A percentile compares a stretch with the other conserved stretches of the same genome.
Conservation (phyloP, 1,140 invertebrate species). For the Oppia nitens region DNA sequence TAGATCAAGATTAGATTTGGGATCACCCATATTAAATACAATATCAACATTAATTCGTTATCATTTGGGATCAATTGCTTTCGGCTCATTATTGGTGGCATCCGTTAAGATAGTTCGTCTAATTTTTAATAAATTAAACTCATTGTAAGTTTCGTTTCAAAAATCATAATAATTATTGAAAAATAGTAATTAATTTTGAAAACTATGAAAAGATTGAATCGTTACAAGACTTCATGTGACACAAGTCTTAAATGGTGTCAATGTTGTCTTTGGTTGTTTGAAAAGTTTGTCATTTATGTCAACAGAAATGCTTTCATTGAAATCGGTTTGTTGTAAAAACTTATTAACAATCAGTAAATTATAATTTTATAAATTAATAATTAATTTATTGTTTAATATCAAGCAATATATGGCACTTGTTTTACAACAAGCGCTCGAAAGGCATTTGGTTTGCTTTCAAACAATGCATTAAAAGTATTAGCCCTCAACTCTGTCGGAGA, state of each 20-base stretch:
- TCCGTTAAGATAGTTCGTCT: conserved; percentile 45
- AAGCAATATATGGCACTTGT: conserved; percentile 49
- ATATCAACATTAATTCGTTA: conserved; percentile 41
- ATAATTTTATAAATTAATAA: too few species aligned
- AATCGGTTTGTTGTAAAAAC: conserved; percentile 44
- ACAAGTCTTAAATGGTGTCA: conserved; percentile 39
- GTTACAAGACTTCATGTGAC: conserved; percentile 1
- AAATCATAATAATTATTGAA: background rate
- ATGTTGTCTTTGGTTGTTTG: conserved; percentile 53
- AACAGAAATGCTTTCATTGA: conserved; percentile 61
- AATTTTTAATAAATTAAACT: conserved; percentile 35
- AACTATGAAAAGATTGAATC: background rate
- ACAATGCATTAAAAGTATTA: conserved; percentile 67
- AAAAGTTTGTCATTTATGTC: conserved; percentile 50
- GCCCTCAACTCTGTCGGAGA: conserved; percentile 86
- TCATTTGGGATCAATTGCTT: conserved; percentile 56
- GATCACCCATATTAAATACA: conserved; percentile 38
- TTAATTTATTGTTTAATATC: too few species aligned
- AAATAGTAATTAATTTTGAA: background rate
- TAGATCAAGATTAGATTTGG: conserved; percentile 45
- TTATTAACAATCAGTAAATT: too few species aligned
- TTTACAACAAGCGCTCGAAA: conserved; percentile 46
- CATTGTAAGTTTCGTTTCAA: conserved; percentile 5
- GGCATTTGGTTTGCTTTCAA: conserved; percentile 62
- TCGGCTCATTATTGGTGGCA: conserved; percentile 55